phyloP scores from a whole-genome alignment of 2,888 invertebrate genomes.

The Cerceris rybyensis region DNA sequence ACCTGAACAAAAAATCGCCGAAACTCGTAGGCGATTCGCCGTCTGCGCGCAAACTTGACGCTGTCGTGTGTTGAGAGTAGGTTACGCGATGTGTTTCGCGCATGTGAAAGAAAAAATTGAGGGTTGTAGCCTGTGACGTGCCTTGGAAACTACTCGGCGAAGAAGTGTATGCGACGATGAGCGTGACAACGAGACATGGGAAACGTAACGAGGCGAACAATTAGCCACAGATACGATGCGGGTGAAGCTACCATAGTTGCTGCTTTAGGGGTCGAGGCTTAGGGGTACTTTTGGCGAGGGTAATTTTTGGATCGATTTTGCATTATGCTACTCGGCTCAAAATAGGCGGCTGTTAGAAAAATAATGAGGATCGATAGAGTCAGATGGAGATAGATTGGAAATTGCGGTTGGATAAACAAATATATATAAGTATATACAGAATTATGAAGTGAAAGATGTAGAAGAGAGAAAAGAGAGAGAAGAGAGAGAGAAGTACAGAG shows the following conservation, averaged over 20 bases:
- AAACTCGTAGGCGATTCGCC: slow-evolving; percentile 44
- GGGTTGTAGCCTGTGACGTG: slow-evolving; percentile 34
- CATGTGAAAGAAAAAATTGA: slow-evolving; percentile 18
- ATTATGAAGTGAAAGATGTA: not conserved
- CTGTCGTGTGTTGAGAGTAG: slow-evolving; percentile 1
- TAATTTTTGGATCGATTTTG: slow-evolving; percentile 38
- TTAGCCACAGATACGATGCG: slow-evolving; percentile 55
- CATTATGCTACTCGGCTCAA: slow-evolving; percentile 54
- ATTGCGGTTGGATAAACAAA: slow-evolving; percentile 18
- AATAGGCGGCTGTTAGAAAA: slow-evolving; percentile 30
- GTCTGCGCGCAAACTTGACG: slow-evolving; percentile 8
- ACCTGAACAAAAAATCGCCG: slow-evolving; percentile 39
- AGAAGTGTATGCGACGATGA: slow-evolving; percentile 52
- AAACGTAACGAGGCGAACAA: slow-evolving; percentile 53
- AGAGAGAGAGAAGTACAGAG: slow-evolving; percentile 18
- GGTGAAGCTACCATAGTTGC: slow-evolving; percentile 58
- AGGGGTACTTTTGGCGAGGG: slow-evolving; percentile 13
- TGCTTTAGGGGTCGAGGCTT: slow-evolving; percentile 1
- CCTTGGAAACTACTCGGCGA: slow-evolving; percentile 34
- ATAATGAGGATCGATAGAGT: slow-evolving; percentile 24
- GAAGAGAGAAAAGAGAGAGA: slow-evolving; percentile 40
- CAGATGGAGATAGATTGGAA: slow-evolving; percentile 23
- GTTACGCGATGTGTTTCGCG: slow-evolving; percentile 44
- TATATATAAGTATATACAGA: slow-evolving; percentile 28
- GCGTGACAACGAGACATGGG: slow-evolving; percentile 55